A percentile compares a stretch with the other conserved stretches of the same genome.
These are phyloP conservation scores for Aeoliscus strigatus DNA, from an alignment of 2,797 vertebrate species.

Conservation along the genomic window DNA sequence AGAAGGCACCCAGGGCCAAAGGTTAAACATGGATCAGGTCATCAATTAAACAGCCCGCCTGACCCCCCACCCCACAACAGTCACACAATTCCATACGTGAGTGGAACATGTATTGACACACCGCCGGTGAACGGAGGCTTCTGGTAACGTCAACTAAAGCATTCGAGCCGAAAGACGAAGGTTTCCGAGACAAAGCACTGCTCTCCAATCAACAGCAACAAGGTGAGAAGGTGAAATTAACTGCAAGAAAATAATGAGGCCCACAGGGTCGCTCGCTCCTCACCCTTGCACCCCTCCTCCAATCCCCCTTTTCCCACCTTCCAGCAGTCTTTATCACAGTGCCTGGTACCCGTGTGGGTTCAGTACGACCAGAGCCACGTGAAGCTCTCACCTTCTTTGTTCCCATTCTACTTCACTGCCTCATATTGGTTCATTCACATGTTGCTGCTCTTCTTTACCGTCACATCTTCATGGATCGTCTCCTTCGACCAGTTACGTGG, in stretches of 20 bases:
- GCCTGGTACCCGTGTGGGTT: conserved; percentile 59
- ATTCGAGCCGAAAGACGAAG: conserved; percentile 42
- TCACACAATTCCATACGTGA: conserved; percentile 20
- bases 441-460: conserved; percentile 10
- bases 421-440: conserved; percentile 19
- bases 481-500: no score
- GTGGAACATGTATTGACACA: conserved; percentile 9
- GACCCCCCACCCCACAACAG: conserved; percentile 61
- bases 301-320: conserved; percentile 76
- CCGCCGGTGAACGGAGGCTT: no score
- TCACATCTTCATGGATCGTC: no score
- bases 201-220: conserved; percentile 77
- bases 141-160: conserved; percentile 8
- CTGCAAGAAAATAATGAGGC: conserved; percentile 84
- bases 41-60: conserved; percentile 74
- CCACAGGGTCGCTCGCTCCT: conserved; percentile 77
- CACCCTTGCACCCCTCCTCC: conserved; percentile 70
- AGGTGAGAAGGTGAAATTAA: conserved; percentile 82
- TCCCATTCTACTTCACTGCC: conserved; percentile 18
- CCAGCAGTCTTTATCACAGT: conserved; percentile 48
- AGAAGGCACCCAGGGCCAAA: conserved; percentile 65
- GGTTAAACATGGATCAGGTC: conserved; percentile 74
- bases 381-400: conserved; percentile 45
- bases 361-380: conserved; percentile 49
- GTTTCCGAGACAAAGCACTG: conserved; percentile 63